phyloP scores from a whole-genome alignment of 2,797 vertebrate genomes.

The Cottoperca gobio region DNA sequence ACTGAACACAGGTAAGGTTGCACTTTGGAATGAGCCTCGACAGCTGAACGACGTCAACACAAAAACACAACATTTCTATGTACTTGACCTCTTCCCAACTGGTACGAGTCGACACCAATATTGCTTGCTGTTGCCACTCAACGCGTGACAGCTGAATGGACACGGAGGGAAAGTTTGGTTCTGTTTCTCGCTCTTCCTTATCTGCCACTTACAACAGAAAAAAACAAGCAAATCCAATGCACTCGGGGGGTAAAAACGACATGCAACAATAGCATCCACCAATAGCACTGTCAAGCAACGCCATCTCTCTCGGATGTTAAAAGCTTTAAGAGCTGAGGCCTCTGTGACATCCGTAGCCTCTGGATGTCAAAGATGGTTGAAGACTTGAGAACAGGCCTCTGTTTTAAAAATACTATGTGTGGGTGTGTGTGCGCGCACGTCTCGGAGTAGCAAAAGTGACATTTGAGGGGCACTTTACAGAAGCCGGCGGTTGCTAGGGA shows the following conservation, averaged over 20 bases:
- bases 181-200: conserved; percentile 66
- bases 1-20: conserved; percentile 31
- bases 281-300: conserved; percentile 81
- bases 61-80: conserved; percentile 52
- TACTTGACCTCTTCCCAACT: conserved; percentile 67
- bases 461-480: conserved; percentile 89
- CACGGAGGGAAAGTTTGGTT: conserved; percentile 72
- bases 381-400: conserved; percentile 82
- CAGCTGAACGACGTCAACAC: conserved; percentile 66
- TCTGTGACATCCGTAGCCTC: conserved; percentile 79
- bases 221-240: conserved; percentile 76
- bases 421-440: conserved; percentile 80
- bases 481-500: conserved; percentile 83
- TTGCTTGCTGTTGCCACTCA: conserved; percentile 69
- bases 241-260: conserved; percentile 64
- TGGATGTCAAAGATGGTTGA: conserved; percentile 83
- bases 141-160: conserved; percentile 69
- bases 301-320: conserved; percentile 82
- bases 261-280: conserved; percentile 81
- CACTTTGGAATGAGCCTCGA: conserved; percentile 46
- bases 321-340: conserved; percentile 84
- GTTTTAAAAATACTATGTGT: conserved; percentile 82
- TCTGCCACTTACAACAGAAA: conserved; percentile 62
- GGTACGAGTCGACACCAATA: conserved; percentile 53
- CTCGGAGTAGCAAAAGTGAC: conserved; percentile 85